These are phyloP conservation scores for Caenorhabditis virilis DNA, from an alignment of 2,888 invertebrate genomes.

Conservation along the genomic window DNA sequence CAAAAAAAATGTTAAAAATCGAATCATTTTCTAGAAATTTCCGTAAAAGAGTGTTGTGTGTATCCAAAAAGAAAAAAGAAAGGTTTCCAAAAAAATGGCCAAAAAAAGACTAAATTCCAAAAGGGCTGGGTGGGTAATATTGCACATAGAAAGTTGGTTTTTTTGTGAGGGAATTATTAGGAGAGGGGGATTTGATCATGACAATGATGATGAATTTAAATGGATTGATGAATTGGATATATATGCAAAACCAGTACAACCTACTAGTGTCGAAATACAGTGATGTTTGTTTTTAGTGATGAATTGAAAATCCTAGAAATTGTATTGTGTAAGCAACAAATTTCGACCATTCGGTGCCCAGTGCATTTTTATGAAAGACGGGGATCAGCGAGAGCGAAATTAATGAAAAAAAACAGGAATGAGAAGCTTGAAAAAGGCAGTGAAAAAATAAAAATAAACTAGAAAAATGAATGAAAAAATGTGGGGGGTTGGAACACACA, in stretches of 20 bases:
- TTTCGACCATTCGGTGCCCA: slow-evolving; percentile 3
- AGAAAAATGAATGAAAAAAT: background rate
- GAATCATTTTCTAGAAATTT: slow-evolving; percentile 15
- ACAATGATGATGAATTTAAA: no score
- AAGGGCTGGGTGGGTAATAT: background rate
- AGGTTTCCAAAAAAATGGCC: background rate
- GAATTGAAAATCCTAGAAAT: slow-evolving; percentile 10
- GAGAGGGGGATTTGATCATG: background rate
- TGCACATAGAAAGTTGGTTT: slow-evolving; percentile 5
- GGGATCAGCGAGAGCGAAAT: background rate
- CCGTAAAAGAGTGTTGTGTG: background rate
- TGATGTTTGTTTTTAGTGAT: background rate
- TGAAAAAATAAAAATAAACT: background rate
- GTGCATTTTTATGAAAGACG: background rate
- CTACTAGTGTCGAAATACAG: slow-evolving; percentile 10
- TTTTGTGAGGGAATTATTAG: background rate
- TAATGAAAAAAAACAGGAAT: background rate
- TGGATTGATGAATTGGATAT: no score
- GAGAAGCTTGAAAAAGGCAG: background rate
- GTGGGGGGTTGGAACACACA: slow-evolving; percentile 5
- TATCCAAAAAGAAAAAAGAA: background rate
- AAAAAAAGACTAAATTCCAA: background rate
- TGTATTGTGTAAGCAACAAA: background rate
- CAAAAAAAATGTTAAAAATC: no score
- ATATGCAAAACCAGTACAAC: slow-evolving; percentile 7